Percentiles rank a stretch among this genome's conserved stretches.
Evolutionary conservation across 2,113 vertebrate species (phyloP).

Genomic region (Ursus arctos): DNA sequence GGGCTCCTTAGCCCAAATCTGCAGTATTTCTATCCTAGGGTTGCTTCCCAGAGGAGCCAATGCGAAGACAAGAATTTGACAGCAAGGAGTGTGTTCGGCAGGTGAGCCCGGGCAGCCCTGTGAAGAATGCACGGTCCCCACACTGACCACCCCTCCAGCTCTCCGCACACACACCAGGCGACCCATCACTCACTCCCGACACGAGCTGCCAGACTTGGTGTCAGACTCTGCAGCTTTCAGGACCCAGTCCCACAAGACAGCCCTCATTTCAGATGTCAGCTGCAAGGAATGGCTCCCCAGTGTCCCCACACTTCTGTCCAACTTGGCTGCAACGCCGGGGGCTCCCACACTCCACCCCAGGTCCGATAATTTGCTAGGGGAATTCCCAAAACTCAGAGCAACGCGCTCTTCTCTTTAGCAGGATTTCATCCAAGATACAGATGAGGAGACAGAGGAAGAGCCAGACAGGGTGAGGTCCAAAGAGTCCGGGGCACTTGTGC

Average conservation of each 20-base stretch:
- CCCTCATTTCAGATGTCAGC: neutral
- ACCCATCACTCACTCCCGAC: neutral
- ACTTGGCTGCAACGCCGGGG: neutral
- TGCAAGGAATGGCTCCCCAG: neutral
- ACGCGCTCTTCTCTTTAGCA: neutral
- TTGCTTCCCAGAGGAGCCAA: neutral
- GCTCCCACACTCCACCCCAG: neutral
- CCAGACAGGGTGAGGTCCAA: neutral
- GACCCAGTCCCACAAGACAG: neutral
- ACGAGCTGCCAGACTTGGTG: neutral
- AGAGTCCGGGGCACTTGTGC: neutral
- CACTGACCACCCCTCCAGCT: neutral
- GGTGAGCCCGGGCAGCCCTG: neutral
- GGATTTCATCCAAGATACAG: neutral
- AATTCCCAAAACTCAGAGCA: neutral
- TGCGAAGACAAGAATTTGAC: neutral
- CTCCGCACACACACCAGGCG: neutral
- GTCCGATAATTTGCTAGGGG: neutral
- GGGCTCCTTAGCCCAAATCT: no score
- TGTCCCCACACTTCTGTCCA: neutral
- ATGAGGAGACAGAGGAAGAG: neutral
- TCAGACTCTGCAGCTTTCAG: neutral
- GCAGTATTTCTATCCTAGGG: neutral
- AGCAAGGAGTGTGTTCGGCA: neutral
- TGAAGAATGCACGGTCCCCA: neutral